Percentiles rank a stretch among this genome's conserved stretches.
These are phyloP conservation scores for Anastrepha ludens DNA, from an alignment of 1,140 invertebrate genomes.

Conservation along the genomic window DNA sequence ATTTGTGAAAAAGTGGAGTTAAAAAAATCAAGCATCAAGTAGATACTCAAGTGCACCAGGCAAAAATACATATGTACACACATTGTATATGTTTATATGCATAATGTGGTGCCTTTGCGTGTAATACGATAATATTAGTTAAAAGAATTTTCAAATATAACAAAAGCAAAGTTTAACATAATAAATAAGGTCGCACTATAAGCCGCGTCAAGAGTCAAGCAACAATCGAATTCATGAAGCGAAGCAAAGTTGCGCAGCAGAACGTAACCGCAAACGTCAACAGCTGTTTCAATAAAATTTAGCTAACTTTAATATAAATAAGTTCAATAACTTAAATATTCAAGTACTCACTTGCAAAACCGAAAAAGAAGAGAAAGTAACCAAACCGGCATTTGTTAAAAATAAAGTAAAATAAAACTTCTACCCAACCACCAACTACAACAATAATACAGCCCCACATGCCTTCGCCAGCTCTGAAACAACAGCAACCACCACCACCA, in stretches of 20 bases:
- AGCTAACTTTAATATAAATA: neutral
- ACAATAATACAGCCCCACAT: neutral
- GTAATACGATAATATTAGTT: neutral
- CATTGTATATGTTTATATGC: neutral
- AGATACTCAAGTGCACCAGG: neutral
- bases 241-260: neutral
- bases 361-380: neutral
- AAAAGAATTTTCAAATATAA: constrained; percentile 15
- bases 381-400: neutral
- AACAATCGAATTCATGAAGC: neutral
- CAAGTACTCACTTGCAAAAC: neutral
- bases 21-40: neutral
- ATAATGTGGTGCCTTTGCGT: neutral
- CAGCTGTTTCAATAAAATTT: constrained; percentile 39
- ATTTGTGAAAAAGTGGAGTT: neutral
- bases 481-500: constrained; percentile 16
- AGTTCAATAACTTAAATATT: neutral
- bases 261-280: neutral
- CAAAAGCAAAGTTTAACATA: neutral
- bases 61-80: neutral
- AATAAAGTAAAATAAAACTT: neutral
- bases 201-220: neutral
- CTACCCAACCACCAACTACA: neutral
- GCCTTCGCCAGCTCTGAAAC: constrained; percentile 13
- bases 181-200: constrained; percentile 20